A percentile compares a stretch with the other conserved stretches of the same genome.
Conservation (phyloP, 1,140 invertebrate species). For the Paraescarpia echinospica region DNA sequence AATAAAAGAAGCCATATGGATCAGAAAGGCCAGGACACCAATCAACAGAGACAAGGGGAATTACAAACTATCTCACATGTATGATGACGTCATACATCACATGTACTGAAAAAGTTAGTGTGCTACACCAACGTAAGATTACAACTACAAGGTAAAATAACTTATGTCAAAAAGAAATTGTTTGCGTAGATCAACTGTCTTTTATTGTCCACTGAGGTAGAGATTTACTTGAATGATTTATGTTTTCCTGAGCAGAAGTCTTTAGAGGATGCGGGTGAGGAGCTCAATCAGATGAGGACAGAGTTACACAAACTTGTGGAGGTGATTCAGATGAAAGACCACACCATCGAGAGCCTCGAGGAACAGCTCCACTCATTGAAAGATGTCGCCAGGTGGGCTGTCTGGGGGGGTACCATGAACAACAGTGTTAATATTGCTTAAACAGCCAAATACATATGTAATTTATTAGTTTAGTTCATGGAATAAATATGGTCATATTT, state of each 20-base stretch:
- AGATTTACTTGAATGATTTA: neutral
- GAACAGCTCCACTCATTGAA: constrained; percentile 35
- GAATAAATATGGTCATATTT: neutral
- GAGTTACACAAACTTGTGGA: constrained; percentile 47
- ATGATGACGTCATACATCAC: too few relatives aligned
- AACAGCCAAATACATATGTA: neutral
- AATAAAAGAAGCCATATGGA: too few relatives aligned
- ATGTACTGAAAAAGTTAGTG: too few relatives aligned
- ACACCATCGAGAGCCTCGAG: constrained; percentile 43
- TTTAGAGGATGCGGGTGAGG: constrained; percentile 46
- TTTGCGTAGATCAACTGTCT: too few relatives aligned
- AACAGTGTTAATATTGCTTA: neutral
- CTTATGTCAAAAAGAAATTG: too few relatives aligned
- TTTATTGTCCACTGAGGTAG: neutral
- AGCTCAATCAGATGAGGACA: constrained; percentile 43
- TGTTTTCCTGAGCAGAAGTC: constrained; percentile 36
- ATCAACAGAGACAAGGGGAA: too few relatives aligned
- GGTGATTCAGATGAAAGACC: constrained; percentile 47
- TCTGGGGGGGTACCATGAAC: neutral
- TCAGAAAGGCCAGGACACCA: too few relatives aligned
- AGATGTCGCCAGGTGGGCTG: neutral
- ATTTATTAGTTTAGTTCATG: neutral
- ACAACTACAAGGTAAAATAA: too few relatives aligned
- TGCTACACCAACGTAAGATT: too few relatives aligned
- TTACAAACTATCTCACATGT: too few relatives aligned